Base-by-base conservation (phyloP, 2,113 vertebrate species). In the Monopterus albus region DNA sequence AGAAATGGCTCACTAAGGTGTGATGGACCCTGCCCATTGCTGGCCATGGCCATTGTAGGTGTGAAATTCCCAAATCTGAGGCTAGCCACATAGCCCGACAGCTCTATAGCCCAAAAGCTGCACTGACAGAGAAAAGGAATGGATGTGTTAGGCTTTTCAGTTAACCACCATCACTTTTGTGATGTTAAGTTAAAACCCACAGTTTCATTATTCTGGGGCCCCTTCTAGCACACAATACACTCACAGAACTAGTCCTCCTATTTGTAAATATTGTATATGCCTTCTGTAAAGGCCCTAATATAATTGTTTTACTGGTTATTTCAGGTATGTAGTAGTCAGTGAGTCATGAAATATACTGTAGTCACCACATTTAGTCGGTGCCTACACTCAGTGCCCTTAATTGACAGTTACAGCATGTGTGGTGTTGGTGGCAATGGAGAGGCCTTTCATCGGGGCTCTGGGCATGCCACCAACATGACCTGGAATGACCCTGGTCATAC, bases 11-110 rank as follows among this genome's bases (percentile, higher is more conserved):
- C 81, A 10, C 59, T 84, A 85, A 20, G 82, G 72, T 84, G 52
- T 72, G 86, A 71, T 55, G 46, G 79, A 73, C 6, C 18, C 60
- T 76, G 59, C 71, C 49, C 25, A 7, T 40, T 26, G 26, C 67
- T 65, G 39, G 12, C 68, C 61, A 51, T 49, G 20, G 3, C 39
- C 38, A 49, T 42, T 1, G 14, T 36, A 39, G 5, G 78, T 65
- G 88, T 81, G 88, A 89, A 86, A 90, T 90, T 91, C 89, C 84
- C 62, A 74, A 18, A 72, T 43, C 43, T 83, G 45, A 66, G 57
- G 35, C 61, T 52, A 58, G 53, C 59, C 43, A 51, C 69, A 72
- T 35, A 64, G 72, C 52, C 68, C 45, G 11, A 45, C 35, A 82
- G 49, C 76, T 74, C 50, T 57, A 51, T 29, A 80, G 43, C 47